Conservation (phyloP, 2,113 vertebrate genomes). For the Sprattus sprattus region DNA sequence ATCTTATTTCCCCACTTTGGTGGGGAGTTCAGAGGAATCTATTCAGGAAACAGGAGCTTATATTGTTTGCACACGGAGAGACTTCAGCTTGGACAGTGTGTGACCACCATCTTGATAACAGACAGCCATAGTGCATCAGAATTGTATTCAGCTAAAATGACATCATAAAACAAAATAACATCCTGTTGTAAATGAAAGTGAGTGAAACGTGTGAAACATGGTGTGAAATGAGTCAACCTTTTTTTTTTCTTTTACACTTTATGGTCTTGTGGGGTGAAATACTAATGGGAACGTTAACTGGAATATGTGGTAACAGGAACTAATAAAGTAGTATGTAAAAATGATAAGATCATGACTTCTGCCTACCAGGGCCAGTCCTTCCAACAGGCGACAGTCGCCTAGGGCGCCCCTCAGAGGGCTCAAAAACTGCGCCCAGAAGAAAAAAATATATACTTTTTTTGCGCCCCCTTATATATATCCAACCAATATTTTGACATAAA, state of each 20-base stretch:
- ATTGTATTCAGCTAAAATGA: neutral
- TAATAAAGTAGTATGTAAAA: no score
- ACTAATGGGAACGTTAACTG: neutral
- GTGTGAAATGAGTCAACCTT: neutral
- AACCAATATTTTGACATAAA: no score
- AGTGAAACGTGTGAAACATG: neutral
- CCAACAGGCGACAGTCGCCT: no score
- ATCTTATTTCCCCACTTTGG: no score
- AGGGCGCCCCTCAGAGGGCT: no score
- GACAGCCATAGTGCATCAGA: neutral
- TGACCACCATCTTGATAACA: neutral
- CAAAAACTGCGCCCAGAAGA: no score
- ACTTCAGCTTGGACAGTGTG: neutral
- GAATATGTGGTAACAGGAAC: neutral
- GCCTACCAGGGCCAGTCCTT: no score
- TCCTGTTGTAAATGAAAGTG: neutral
- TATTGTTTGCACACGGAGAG: neutral
- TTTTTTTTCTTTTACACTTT: neutral
- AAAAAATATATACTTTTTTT: no score
- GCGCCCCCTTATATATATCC: no score
- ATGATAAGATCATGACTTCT: no score
- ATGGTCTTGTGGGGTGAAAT: neutral
- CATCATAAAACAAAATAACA: neutral
- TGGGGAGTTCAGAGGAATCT: neutral
- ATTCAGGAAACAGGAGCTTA: neutral